Base-by-base conservation (phyloP, 1,140 invertebrate genomes). In the Philopotamus ludificatus region DNA sequence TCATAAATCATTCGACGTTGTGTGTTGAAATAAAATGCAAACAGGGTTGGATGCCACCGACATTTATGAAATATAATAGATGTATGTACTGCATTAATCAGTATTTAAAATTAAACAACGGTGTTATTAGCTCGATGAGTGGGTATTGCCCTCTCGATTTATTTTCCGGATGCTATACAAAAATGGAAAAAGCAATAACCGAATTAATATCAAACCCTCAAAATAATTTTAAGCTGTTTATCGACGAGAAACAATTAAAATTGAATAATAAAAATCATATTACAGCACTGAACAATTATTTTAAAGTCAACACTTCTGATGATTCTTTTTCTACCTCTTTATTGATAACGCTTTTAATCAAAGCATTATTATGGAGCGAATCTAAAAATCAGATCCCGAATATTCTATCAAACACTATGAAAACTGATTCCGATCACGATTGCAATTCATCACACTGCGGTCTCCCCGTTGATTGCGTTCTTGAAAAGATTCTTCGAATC, bases 1-100 rank as follows among this genome's bases (percentile, higher is more conserved):
- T 69, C 42, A 58, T 60, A 21, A 75, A 75, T 53, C 75, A 73
- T 63, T 44, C 75, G 28, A 79, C 74, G 7, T 84, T 79, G 65
- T 88, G 86, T 72, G 77, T 91, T 12, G 89, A 91, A 79, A 86
- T 91, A 23, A 91, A 91, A 78, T 87, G 88, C 7, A 91, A 91
- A 71, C 87, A 90, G 77, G 89, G 88, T 15, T 89, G 84, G 74
- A 73, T 86, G 39, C 79, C 79, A 20, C 65, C 75, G 16, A 72
- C 54, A 53, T 82, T 87, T 25, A 74, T 71, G 57, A 66, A 72
- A 22, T 76, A 81, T 67, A 74, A 79, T 15, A 85, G 83, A 72
- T 90, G 89, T 72, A 84, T 85, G 42, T 90, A 84, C 71, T 91
- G 88, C 73, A 74, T 89, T 22, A 88, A 86, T 72, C 89, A 90